Percentiles rank a stretch among this genome's conserved stretches.
These are phyloP conservation scores for Penaeus monodon DNA, from an alignment of 2,888 invertebrate genomes.

Conservation along the genomic window DNA sequence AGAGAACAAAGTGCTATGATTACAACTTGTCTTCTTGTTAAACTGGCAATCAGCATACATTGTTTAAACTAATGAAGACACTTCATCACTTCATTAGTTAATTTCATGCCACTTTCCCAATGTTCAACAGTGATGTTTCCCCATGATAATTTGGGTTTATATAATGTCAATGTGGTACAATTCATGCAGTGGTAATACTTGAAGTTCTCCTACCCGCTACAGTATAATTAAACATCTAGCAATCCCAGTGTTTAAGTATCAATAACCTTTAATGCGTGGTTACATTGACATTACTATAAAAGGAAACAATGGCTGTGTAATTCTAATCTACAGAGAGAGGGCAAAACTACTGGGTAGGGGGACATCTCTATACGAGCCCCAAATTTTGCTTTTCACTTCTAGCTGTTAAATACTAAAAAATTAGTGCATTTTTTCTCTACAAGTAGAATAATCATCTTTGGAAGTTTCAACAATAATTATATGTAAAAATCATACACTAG, in stretches of 20 bases:
- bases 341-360: conserved; percentile 54
- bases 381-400: background rate
- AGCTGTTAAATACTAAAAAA: background rate
- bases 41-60: conserved; percentile 27
- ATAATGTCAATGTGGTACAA: conserved; percentile 57
- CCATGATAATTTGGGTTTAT: conserved; percentile 55
- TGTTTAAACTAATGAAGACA: conserved; percentile 17
- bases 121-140: conserved; percentile 45
- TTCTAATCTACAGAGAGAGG: conserved; percentile 56
- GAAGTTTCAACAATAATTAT: background rate
- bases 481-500: background rate
- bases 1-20: conserved; percentile 25
- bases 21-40: conserved; percentile 32
- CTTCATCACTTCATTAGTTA: conserved; percentile 13
- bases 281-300: conserved; percentile 58
- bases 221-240: conserved; percentile 60
- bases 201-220: conserved; percentile 54
- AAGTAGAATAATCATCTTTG: too few species aligned
- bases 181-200: conserved; percentile 64
- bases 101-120: conserved; percentile 9
- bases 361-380: conserved; percentile 16
- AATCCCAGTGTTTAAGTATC: conserved; percentile 62
- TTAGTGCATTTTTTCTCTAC: too few species aligned
- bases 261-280: conserved; percentile 58
- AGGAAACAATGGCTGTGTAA: conserved; percentile 60